phyloP scores from a whole-genome alignment of 2,797 vertebrate genomes.

The Alca torda region DNA sequence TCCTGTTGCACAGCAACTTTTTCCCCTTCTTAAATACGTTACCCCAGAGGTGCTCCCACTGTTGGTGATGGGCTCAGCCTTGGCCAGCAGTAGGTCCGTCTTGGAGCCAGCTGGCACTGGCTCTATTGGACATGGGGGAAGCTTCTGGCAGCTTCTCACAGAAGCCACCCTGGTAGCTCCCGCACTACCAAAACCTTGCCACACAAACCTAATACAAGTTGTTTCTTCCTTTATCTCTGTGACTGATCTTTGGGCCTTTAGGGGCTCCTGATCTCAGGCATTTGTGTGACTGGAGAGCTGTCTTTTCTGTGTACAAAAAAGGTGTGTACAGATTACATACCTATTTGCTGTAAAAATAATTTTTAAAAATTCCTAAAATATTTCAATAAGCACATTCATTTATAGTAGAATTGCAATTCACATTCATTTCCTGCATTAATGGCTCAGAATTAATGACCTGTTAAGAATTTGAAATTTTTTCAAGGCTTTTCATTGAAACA shows the following conservation, averaged over 20 bases:
- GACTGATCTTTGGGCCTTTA: not conserved
- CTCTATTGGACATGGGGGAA: rapidly evolving
- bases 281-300: not conserved
- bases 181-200: not conserved
- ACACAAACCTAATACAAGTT: not conserved
- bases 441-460: not conserved
- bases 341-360: not conserved
- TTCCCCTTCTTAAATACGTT: not conserved
- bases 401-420: not conserved
- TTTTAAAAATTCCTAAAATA: not conserved
- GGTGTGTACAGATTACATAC: not conserved
- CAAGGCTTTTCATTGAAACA: not conserved
- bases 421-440: not conserved
- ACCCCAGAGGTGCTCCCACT: not conserved
- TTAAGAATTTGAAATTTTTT: not conserved
- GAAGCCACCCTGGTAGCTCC: not conserved
- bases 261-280: not conserved
- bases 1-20: not conserved
- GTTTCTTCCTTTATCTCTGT: not conserved
- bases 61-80: rapidly evolving
- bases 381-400: not conserved
- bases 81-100: rapidly evolving
- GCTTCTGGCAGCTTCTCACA: not conserved
- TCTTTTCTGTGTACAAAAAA: not conserved
- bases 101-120: not conserved